A percentile compares a stretch with the other conserved stretches of the same genome.
These are phyloP conservation scores for Urophycis tenuis DNA, from an alignment of 2,797 vertebrate species.

Conservation along the genomic window DNA sequence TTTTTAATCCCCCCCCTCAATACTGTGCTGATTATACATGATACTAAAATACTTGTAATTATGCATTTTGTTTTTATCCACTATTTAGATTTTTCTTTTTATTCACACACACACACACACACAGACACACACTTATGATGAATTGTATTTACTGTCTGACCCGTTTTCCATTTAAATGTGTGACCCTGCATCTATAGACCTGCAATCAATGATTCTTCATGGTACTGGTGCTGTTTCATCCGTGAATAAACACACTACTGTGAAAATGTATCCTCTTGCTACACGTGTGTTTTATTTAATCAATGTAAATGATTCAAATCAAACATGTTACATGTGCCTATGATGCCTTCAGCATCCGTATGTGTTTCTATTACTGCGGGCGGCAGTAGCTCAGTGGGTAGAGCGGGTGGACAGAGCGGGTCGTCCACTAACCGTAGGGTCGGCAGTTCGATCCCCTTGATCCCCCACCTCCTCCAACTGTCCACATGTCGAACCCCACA, in stretches of 20 bases:
- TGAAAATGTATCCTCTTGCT: constrained; percentile 44
- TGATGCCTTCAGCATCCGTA: background rate
- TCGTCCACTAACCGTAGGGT: too few species aligned
- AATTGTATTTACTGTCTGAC: constrained; percentile 72
- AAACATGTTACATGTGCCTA: background rate
- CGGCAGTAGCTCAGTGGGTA: too few species aligned
- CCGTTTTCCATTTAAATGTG: constrained; percentile 67
- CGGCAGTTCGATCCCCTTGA: too few species aligned
- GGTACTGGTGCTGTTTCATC: constrained; percentile 74
- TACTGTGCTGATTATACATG: constrained; percentile 45
- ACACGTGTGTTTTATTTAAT: background rate
- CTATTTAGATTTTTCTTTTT: constrained; percentile 37
- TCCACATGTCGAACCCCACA: too few species aligned
- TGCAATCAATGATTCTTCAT: constrained; percentile 62
- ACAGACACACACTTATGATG: constrained; percentile 61
- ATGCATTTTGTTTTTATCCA: constrained; percentile 58
- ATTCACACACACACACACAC: background rate
- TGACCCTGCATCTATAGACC: constrained; percentile 63
- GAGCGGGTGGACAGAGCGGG: too few species aligned
- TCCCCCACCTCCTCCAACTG: too few species aligned
- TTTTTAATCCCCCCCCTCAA: too few species aligned
- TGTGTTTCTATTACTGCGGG: background rate
- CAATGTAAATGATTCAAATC: background rate
- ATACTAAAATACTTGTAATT: constrained; percentile 50
- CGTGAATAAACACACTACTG: constrained; percentile 84